phyloP scores from a whole-genome alignment of 2,888 invertebrate genomes.

The Ectropis crepuscularia region DNA sequence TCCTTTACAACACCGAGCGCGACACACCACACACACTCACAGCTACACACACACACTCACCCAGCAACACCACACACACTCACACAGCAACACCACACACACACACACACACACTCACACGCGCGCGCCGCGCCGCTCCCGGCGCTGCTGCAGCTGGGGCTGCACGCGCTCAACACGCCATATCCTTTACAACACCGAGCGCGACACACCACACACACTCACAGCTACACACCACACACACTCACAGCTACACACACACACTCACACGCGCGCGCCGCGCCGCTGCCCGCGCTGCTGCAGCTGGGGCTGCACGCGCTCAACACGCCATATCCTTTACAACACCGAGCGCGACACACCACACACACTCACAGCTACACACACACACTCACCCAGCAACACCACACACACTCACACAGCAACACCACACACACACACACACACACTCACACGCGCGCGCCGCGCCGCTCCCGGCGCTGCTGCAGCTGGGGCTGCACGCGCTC shows the following conservation, averaged over 20 bases:
- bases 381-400: too few species aligned
- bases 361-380: slow-evolving; percentile 63
- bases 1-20: slow-evolving; percentile 74
- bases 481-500: slow-evolving; percentile 96
- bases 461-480: slow-evolving; percentile 95
- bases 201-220: too few species aligned
- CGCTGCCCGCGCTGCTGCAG: slow-evolving; percentile 95
- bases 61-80: too few species aligned
- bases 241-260: slow-evolving; percentile 86
- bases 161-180: slow-evolving; percentile 98
- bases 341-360: background rate
- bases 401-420: too few species aligned
- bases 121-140: slow-evolving; percentile 96
- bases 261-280: slow-evolving; percentile 85
- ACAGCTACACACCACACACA: too few species aligned
- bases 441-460: slow-evolving; percentile 92
- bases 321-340: slow-evolving; percentile 90
- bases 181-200: slow-evolving; percentile 81
- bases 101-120: background rate
- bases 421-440: too few species aligned
- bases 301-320: slow-evolving; percentile 98
- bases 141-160: slow-evolving; percentile 94
- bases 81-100: too few species aligned
- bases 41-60: too few species aligned
- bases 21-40: too few species aligned